These are phyloP conservation scores for Echinops telfairi DNA, from an alignment of 2,113 vertebrate species.

Conservation along the genomic window DNA sequence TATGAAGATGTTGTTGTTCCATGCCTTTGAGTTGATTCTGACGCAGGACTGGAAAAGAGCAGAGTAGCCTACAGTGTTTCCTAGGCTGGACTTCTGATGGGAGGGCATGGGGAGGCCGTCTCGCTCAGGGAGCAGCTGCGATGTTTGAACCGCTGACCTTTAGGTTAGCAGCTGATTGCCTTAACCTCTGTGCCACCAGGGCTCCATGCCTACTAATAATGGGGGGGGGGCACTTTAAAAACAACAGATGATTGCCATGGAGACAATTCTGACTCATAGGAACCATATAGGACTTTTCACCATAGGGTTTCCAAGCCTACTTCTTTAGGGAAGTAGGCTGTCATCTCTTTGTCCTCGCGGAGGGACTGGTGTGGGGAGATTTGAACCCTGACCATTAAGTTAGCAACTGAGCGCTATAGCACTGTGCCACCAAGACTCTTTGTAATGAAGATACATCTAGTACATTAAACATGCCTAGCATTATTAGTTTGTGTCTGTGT, in stretches of 20 bases:
- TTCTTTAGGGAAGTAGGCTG: too few relatives aligned
- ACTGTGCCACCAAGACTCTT: neutral
- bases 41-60: neutral
- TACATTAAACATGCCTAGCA: constrained; percentile 29
- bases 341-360: too few relatives aligned
- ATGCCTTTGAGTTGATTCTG: neutral
- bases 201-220: neutral
- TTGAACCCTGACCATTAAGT: too few relatives aligned
- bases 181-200: neutral
- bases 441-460: neutral
- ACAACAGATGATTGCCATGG: too few relatives aligned
- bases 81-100: neutral
- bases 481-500: constrained; percentile 39
- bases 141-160: neutral
- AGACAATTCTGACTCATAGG: too few relatives aligned
- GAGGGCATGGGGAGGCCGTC: neutral
- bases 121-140: neutral
- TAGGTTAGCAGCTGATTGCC: neutral
- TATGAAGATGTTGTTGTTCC: neutral
- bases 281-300: too few relatives aligned
- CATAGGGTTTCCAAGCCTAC: too few relatives aligned
- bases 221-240: too few relatives aligned
- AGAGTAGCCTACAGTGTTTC: neutral
- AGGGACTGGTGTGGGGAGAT: too few relatives aligned
- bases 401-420: too few relatives aligned